phyloP scores from a whole-genome alignment of 2,888 invertebrate species.

The Julus scandinavius region DNA sequence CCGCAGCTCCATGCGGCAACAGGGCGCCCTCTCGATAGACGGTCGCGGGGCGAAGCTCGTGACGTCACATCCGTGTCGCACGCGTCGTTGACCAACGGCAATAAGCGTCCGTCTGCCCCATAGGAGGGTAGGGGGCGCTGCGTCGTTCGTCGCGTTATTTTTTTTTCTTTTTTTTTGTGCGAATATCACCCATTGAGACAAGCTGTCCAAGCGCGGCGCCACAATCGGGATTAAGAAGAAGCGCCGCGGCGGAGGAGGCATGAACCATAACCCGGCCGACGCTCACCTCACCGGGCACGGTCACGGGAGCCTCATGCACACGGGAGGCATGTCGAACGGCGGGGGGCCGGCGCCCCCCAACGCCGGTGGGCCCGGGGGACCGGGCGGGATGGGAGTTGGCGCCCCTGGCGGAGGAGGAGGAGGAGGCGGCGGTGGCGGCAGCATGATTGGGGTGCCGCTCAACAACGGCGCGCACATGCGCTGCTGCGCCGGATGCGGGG shows the following conservation, averaged over 20 bases:
- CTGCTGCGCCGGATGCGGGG: constrained; percentile 89
- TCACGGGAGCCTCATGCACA: neutral
- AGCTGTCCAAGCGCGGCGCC: constrained; percentile 51
- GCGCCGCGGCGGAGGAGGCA: constrained; percentile 52
- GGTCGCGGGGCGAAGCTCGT: neutral
- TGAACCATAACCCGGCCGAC: constrained; percentile 51
- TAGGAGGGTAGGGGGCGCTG: neutral
- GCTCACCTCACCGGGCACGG: constrained; percentile 22
- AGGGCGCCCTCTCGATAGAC: neutral
- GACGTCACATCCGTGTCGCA: neutral
- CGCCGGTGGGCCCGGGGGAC: neutral
- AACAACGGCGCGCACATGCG: constrained; percentile 52
- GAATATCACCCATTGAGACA: neutral
- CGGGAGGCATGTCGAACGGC: constrained; percentile 47
- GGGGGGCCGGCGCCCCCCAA: constrained; percentile 40
- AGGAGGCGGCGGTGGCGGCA: constrained; percentile 24
- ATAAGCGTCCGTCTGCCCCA: neutral
- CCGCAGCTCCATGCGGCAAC: neutral
- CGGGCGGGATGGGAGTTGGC: constrained; percentile 44
- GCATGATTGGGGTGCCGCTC: constrained; percentile 17
- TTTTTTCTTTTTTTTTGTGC: neutral
- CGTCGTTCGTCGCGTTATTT: neutral
- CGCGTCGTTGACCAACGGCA: neutral
- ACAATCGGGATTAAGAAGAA: constrained; percentile 16
- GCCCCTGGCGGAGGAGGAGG: constrained; percentile 30